Evolutionary conservation across 2,113 vertebrate genomes (phyloP).

Genomic region (Anser brachyrhynchus): DNA sequence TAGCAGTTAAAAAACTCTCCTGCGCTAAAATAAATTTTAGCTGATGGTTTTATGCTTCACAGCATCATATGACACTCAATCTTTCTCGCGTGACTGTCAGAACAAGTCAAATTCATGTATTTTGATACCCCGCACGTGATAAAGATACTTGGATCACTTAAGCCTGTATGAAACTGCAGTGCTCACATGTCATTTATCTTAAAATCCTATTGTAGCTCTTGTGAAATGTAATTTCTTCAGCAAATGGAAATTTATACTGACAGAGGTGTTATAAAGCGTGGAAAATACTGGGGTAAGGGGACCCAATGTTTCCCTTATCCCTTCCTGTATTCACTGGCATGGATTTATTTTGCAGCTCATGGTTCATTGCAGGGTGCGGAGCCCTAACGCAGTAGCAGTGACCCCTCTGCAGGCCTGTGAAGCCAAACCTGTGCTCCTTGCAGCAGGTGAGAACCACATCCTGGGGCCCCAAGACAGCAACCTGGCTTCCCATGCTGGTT

Average conservation of each 20-base stretch:
- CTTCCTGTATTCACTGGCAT: neutral
- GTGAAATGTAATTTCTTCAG: constrained; percentile 37
- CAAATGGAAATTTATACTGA: constrained; percentile 46
- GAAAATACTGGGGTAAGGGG: neutral
- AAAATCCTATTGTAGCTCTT: constrained; percentile 40
- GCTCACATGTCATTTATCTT: constrained; percentile 48
- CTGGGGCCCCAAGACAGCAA: neutral
- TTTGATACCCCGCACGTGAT: constrained; percentile 6
- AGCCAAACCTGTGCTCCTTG: neutral
- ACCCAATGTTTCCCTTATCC: neutral
- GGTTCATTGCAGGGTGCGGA: neutral
- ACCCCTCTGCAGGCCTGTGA: neutral
- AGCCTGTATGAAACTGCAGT: constrained; percentile 21
- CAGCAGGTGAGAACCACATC: neutral
- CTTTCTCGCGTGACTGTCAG: constrained; percentile 8
- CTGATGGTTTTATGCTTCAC: neutral
- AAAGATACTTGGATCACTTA: constrained; percentile 37
- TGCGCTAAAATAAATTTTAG: neutral
- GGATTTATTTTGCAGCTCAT: constrained; percentile 14
- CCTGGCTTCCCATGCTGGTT: neutral
- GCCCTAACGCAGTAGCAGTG: neutral
- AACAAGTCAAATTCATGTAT: constrained; percentile 42
- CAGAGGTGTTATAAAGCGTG: constrained; percentile 51
- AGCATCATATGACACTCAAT: neutral
- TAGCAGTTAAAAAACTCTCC: neutral